Evolutionary conservation across 2,888 invertebrate species (phyloP).

Genomic region (Drosophila helvetica): DNA sequence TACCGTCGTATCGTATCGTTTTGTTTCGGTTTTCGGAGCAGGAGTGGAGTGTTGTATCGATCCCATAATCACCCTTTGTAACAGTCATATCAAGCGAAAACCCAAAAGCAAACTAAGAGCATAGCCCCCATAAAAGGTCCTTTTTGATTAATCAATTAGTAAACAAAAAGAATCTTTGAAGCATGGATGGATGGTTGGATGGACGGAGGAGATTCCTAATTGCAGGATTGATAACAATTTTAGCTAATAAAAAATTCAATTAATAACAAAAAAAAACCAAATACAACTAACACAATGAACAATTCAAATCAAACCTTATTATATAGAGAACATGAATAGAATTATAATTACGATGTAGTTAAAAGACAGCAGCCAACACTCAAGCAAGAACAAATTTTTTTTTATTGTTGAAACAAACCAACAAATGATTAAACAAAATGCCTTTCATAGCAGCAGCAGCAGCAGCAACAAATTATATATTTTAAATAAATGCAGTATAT

Average conservation of each 20-base stretch:
- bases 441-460: constrained; percentile 63
- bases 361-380: constrained; percentile 50
- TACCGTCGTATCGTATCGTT: background rate
- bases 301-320: constrained; percentile 76
- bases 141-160: constrained; percentile 68
- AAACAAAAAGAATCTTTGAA: constrained; percentile 44
- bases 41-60: constrained; percentile 12
- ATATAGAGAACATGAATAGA: constrained; percentile 65
- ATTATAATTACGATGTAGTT: constrained; percentile 55
- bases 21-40: background rate
- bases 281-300: constrained; percentile 44
- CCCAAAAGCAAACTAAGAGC: constrained; percentile 22
- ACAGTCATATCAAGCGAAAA: constrained; percentile 72
- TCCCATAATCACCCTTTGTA: constrained; percentile 59
- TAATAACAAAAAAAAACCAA: constrained; percentile 19
- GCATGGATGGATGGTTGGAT: constrained; percentile 26
- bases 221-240: constrained; percentile 38
- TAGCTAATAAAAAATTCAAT: constrained; percentile 50
- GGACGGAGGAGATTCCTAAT: background rate
- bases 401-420: constrained; percentile 30
- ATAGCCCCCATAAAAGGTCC: constrained; percentile 40
- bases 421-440: constrained; percentile 58
- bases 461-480: constrained; percentile 64
- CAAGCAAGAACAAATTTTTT: constrained; percentile 53
- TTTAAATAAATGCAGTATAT: constrained; percentile 64